Base-by-base conservation (phyloP, 2,113 vertebrate species). In the Zosterops lateralis region DNA sequence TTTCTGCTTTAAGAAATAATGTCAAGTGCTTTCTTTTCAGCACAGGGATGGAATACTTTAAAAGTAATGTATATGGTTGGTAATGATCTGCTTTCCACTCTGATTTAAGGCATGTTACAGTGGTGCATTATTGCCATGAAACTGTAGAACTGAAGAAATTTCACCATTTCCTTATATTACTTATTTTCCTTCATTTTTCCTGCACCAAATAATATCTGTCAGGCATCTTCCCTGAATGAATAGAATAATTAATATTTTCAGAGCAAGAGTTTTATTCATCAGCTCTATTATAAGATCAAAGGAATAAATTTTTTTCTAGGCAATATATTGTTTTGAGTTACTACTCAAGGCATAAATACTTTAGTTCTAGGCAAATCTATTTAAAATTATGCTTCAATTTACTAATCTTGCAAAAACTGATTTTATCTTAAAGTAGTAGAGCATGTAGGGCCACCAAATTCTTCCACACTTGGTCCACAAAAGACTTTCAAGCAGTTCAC, bases 161-260 rank as follows among this genome's bases (percentile, higher is more conserved):
- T 71, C 12, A 57, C 72, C 0, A 72, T 71, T 89, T 81, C 22
- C 38, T 71, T 76, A 26, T 36, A 38, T 51, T 47, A 86, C 20
- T 74, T 75, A 36, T 40, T 94, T 92, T 62, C 36, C 14, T 68
- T 90, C 31, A 81, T 67, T 22, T 67, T 75, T 78, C 8, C 29
- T 87, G 12, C 17, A 77, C 5, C 18, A 87, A 76, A 14, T 68
- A 58, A 20, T 91, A 64, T 61, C 26, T 65, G 17, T 51, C 44
- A 53, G 28, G 4, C 54, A 80, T 61, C n/a, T 79, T 76, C 22
- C 48, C 34, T 28, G 60, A 90, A 48, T 82, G 4, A 89, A 77
- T 7, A 50, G 20, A 87, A 82, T 73, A 89, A 89, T 87, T 87
- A 75, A 51, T 40, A 78, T 87, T 88, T 95, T 86, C 40, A 84